A percentile compares a stretch with the other conserved stretches of the same genome.
Conservation (phyloP, 1,140 invertebrate genomes). For the Drosophila serrata region DNA sequence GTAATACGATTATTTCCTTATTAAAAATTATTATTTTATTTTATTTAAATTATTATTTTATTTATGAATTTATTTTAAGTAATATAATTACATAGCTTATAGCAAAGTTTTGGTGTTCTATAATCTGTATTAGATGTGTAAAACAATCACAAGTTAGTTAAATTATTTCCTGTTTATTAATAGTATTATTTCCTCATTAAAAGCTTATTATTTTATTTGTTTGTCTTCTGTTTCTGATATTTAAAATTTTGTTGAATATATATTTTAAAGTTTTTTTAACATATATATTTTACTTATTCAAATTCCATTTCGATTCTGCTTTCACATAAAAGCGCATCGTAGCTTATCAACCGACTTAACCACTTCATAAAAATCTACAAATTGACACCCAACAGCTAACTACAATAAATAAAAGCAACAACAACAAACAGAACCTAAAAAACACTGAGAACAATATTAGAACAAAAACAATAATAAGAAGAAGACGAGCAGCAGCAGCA, state of each 20-base stretch:
- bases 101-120: too few species aligned
- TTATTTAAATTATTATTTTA: too few species aligned
- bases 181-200: neutral
- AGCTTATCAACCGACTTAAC: conserved; percentile 36
- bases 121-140: too few species aligned
- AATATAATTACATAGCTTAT: too few species aligned
- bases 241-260: neutral
- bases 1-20: too few species aligned
- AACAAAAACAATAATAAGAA: conserved; percentile 3
- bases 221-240: neutral
- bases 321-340: conserved; percentile 9
- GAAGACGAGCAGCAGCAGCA: conserved; percentile 35
- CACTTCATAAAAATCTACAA: conserved; percentile 36
- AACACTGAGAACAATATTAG: conserved; percentile 22
- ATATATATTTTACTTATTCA: neutral
- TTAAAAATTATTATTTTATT: too few species aligned
- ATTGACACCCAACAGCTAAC: conserved; percentile 47
- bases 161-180: too few species aligned
- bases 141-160: too few species aligned
- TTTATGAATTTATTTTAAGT: too few species aligned
- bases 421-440: conserved; percentile 38
- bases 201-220: neutral
- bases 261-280: neutral
- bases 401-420: conserved; percentile 35
- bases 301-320: neutral